phyloP scores from a whole-genome alignment of 2,888 invertebrate species.

The Oxyscelio sp. region DNA sequence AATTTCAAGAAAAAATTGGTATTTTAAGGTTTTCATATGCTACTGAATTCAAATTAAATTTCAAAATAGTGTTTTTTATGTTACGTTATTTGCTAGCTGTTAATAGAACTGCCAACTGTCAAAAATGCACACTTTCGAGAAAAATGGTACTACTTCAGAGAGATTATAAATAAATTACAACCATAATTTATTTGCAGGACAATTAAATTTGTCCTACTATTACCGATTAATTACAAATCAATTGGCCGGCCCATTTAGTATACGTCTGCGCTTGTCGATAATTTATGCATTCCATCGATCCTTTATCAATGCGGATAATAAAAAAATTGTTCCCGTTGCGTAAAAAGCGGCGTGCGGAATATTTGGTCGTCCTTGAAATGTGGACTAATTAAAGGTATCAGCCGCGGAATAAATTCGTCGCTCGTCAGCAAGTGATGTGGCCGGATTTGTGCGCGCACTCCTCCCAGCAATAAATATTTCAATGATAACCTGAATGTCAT shows the following conservation, averaged over 20 bases:
- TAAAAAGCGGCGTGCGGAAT: neutral
- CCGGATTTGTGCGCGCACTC: conserved; percentile 16
- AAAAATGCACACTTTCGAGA: too few relatives aligned
- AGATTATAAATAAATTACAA: too few relatives aligned
- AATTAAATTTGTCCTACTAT: neutral
- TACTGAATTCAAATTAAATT: too few relatives aligned
- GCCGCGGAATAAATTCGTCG: conserved; percentile 17
- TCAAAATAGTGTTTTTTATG: too few relatives aligned
- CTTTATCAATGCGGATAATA: conserved; percentile 16
- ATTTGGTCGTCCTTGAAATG: conserved; percentile 18
- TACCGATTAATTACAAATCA: conserved; percentile 29
- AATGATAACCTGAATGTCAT: conserved; percentile 72
- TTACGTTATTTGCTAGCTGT: too few relatives aligned
- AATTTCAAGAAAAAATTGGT: too few relatives aligned
- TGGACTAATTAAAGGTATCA: conserved; percentile 27
- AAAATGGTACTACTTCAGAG: too few relatives aligned
- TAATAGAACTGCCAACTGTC: too few relatives aligned
- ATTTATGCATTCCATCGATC: conserved; percentile 28
- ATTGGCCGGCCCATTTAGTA: conserved; percentile 2
- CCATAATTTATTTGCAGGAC: too few relatives aligned
- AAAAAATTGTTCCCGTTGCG: neutral
- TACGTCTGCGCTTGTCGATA: neutral
- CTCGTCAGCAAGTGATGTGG: conserved; percentile 10
- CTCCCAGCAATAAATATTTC: conserved; percentile 58
- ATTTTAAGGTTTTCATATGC: too few relatives aligned